Conservation (phyloP, 1,140 invertebrate species). For the Hyposmocoma kahamanoa region DNA sequence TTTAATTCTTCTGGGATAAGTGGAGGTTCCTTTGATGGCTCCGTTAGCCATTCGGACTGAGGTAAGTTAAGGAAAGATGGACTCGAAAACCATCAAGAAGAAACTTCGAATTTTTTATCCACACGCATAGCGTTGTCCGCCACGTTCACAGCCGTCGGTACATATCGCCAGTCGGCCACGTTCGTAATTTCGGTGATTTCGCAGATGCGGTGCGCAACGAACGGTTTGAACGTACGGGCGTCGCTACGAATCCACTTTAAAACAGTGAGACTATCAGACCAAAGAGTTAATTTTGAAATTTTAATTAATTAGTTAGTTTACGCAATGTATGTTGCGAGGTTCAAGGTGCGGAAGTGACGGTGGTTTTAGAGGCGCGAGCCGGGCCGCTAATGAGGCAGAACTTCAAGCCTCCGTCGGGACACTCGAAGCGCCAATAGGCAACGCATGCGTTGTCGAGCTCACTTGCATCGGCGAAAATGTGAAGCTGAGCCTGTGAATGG, state of each 20-base stretch:
- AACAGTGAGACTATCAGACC: background rate
- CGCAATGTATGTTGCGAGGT: no score
- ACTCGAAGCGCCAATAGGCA: slow-evolving; percentile 3
- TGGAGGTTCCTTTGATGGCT: background rate
- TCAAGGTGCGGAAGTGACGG: no score
- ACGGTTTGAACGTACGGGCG: slow-evolving; percentile 30
- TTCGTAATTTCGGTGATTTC: slow-evolving; percentile 31
- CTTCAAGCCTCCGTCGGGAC: no score
- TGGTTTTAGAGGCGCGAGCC: no score
- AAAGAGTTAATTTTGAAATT: no score
- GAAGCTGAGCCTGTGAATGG: background rate
- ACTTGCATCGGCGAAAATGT: background rate
- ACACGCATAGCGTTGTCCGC: slow-evolving; percentile 24
- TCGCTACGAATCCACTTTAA: background rate
- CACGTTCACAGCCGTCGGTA: slow-evolving; percentile 20
- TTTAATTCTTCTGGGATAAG: no score
- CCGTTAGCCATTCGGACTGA: background rate
- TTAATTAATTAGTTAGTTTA: no score
- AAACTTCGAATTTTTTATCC: background rate
- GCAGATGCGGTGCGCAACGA: slow-evolving; percentile 42
- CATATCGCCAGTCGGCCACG: slow-evolving; percentile 21
- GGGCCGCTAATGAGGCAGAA: background rate
- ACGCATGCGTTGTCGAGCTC: background rate
- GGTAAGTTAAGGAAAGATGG: background rate
- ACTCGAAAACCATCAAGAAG: background rate